A percentile compares a stretch with the other conserved stretches of the same genome.
Conservation (phyloP, 1,140 invertebrate genomes). For the Ridgeia piscesae region DNA sequence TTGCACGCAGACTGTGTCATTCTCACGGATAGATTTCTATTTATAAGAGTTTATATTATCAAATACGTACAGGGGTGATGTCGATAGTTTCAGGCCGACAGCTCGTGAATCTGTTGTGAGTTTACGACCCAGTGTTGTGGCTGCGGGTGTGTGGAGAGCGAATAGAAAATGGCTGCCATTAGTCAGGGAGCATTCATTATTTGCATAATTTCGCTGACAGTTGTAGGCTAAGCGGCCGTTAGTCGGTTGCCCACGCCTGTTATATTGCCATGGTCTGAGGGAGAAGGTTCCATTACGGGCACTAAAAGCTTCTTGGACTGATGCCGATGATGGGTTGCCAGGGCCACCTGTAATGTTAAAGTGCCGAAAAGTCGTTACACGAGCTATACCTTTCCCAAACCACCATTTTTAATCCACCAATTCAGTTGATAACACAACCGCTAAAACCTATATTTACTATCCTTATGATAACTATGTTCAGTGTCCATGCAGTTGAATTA, state of each 20-base stretch:
- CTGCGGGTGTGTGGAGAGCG: neutral
- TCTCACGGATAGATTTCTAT: neutral
- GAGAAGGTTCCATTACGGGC: neutral
- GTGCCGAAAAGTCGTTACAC: neutral
- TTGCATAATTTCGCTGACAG: neutral
- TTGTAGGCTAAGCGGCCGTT: neutral
- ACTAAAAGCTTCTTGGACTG: neutral
- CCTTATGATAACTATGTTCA: too few species aligned
- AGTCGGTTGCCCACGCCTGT: neutral
- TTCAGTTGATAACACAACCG: neutral
- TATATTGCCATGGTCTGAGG: neutral
- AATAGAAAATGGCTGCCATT: slow-evolving; percentile 1
- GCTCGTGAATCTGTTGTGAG: neutral
- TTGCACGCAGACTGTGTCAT: neutral
- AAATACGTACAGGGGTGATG: neutral
- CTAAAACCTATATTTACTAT: too few species aligned
- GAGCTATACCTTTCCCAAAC: neutral
- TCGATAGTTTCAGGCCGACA: neutral
- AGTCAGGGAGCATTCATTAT: slow-evolving; percentile 5
- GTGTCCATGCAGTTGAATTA: neutral
- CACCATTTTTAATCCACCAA: neutral
- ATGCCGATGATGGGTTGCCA: neutral
- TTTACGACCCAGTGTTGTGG: neutral
- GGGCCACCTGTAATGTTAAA: neutral
- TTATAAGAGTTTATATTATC: slow-evolving; percentile 7